Evolutionary conservation across 1,140 invertebrate species (phyloP), one percentile per base, ranked within the genome.

Genomic region (Diorhabda carinulata): DNA sequence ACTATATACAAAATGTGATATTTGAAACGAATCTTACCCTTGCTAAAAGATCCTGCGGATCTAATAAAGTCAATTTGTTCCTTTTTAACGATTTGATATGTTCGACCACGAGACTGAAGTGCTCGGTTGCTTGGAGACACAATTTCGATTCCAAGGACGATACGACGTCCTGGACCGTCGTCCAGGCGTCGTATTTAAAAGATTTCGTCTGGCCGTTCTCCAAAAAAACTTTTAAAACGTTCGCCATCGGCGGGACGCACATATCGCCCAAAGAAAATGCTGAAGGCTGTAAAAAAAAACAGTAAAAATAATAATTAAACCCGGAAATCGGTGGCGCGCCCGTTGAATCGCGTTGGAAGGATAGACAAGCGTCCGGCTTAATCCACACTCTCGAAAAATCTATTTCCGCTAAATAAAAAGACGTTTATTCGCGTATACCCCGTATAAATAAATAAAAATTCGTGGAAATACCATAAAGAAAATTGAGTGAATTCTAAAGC

Each of bases 141-240:
- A 97, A 84, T 81, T 97, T 97, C 76, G 93, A 90, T 79, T 93
- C 89, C 62, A 97, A 82, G 7, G 92, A 94, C 66, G 88, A 84
- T 5, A 96, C 86, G 61, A 97, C 94, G 82, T 96, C 93, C 72
- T 91, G 88, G 2, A 97, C 94, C 3, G 92, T 93, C 9, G 95
- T 97, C 61, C 88, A 92, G 42, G 89, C 87, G 82, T 97, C 94
- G 79, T 97, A 97, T 80, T 96, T 96, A 82, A 97, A 97, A n/a
- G 93, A 96, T 81, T 96, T 96, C 3, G 95, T 97, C 82, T 97
- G 95, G 3, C 95, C 94, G 80, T 97, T 97, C 82, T 97, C 95
- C 42, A 97, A 84, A 79, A 96, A 97, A 47, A 95, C 93, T 83
- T 96, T 95, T 42, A 97, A 85, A 6, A 97, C 94, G 82, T 95